Percentiles rank a stretch among this genome's conserved stretches.
phyloP scores from a whole-genome alignment of 2,797 vertebrate species.

The Taenioides sp. region DNA sequence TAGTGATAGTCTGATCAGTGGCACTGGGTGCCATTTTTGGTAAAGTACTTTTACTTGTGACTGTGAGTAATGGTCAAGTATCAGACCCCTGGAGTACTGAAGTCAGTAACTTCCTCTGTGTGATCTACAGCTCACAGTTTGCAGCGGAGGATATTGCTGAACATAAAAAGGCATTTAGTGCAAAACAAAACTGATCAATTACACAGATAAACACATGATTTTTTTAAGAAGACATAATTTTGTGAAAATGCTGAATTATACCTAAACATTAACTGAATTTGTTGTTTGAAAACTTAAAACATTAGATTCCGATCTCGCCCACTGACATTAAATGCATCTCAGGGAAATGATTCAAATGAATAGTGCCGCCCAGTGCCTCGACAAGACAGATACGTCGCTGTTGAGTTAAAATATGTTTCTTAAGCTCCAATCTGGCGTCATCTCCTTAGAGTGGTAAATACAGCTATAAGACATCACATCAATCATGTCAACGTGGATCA shows the following conservation, averaged over 20 bases:
- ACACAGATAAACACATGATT: constrained; percentile 36
- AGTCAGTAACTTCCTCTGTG: not conserved
- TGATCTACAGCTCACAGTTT: constrained; percentile 6
- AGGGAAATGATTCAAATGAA: constrained; percentile 63
- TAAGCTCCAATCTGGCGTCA: constrained; percentile 26
- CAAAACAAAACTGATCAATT: constrained; percentile 44
- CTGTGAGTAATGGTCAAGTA: constrained; percentile 1
- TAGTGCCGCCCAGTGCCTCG: constrained; percentile 39
- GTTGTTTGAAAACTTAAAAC: constrained; percentile 48
- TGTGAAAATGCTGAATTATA: constrained; percentile 44
- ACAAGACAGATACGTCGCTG: constrained; percentile 45
- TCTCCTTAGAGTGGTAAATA: constrained; percentile 23
- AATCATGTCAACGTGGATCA: constrained; percentile 28
- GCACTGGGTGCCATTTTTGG: not conserved
- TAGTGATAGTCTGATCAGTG: no score
- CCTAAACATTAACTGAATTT: constrained; percentile 48
- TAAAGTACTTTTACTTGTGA: not conserved
- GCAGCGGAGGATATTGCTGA: constrained; percentile 19
- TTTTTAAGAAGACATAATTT: constrained; percentile 24
- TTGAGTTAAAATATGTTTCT: constrained; percentile 43
- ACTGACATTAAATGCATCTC: constrained; percentile 60
- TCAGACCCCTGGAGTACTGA: not conserved
- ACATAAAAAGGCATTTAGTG: constrained; percentile 18
- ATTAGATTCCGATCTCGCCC: constrained; percentile 45
- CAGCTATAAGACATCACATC: constrained; percentile 40